Evolutionary conservation across 2,797 vertebrate species (phyloP).

Genomic region (Gadopsis bispinosus): DNA sequence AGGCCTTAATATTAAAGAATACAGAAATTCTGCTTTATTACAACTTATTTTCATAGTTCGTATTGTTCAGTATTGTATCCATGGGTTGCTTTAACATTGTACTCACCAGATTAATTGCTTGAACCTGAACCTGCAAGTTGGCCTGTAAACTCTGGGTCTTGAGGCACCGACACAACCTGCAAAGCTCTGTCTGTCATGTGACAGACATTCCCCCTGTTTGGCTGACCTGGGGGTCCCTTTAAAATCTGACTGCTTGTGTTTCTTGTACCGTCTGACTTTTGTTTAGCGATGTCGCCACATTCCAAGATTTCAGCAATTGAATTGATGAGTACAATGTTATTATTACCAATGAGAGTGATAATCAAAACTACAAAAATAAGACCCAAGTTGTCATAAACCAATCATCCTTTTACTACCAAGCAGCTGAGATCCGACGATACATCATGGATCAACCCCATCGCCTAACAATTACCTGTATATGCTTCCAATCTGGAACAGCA

Average conservation of each 20-base stretch:
- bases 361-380: conserved; percentile 10
- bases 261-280: background rate
- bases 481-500: too few relatives aligned
- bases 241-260: background rate
- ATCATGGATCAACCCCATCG: background rate
- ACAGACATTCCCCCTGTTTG: background rate
- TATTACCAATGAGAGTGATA: background rate
- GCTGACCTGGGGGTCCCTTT: background rate
- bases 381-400: conserved; percentile 8
- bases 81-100: background rate
- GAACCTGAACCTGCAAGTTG: background rate
- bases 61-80: background rate
- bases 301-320: conserved; percentile 12
- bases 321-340: background rate
- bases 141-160: background rate
- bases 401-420: conserved; percentile 5
- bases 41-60: conserved; percentile 2
- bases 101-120: background rate
- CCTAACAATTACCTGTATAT: background rate
- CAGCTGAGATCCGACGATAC: conserved; percentile 18
- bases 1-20: background rate
- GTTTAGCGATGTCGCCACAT: background rate
- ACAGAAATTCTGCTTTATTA: conserved; percentile 4
- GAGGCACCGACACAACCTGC: background rate
- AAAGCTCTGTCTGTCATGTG: background rate